phyloP scores from a whole-genome alignment of 1,140 invertebrate species.

The Solenopsis invicta region DNA sequence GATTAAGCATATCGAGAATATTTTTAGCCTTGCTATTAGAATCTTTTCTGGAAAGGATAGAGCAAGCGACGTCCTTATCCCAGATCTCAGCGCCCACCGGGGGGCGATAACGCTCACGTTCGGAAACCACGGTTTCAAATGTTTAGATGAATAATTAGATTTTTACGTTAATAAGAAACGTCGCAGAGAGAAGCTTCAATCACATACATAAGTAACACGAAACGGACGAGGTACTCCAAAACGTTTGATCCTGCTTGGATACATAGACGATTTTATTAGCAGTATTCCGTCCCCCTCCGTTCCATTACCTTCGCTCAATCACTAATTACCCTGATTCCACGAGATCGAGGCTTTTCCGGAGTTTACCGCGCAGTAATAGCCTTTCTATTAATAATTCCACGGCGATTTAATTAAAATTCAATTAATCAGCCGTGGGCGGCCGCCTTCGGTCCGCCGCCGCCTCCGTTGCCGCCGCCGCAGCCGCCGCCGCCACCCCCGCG shows the following conservation, averaged over 20 bases:
- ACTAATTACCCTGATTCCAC: slow-evolving; percentile 61
- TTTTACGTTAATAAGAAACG: not conserved
- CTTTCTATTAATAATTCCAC: slow-evolving; percentile 81
- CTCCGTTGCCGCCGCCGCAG: no score
- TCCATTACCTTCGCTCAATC: slow-evolving; percentile 69
- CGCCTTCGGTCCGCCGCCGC: slow-evolving; percentile 43
- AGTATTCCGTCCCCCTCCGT: not conserved
- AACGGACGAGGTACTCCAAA: not conserved
- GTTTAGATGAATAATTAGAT: slow-evolving; percentile 8
- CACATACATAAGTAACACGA: not conserved
- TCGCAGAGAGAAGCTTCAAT: not conserved
- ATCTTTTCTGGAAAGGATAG: no score
- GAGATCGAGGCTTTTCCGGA: slow-evolving; percentile 66
- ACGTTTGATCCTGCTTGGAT: slow-evolving; percentile 41
- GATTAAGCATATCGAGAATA: no score
- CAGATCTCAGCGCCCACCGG: no score
- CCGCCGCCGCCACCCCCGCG: not conserved
- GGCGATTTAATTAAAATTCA: slow-evolving; percentile 83
- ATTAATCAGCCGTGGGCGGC: slow-evolving; percentile 79
- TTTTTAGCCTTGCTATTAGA: no score
- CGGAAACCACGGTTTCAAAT: no score
- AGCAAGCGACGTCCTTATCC: no score
- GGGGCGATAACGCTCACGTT: no score
- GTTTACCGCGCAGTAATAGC: slow-evolving; percentile 73
- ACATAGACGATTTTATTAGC: slow-evolving; percentile 29